phyloP scores from a whole-genome alignment of 2,797 vertebrate genomes.

The Phyllotis vaccarum region DNA sequence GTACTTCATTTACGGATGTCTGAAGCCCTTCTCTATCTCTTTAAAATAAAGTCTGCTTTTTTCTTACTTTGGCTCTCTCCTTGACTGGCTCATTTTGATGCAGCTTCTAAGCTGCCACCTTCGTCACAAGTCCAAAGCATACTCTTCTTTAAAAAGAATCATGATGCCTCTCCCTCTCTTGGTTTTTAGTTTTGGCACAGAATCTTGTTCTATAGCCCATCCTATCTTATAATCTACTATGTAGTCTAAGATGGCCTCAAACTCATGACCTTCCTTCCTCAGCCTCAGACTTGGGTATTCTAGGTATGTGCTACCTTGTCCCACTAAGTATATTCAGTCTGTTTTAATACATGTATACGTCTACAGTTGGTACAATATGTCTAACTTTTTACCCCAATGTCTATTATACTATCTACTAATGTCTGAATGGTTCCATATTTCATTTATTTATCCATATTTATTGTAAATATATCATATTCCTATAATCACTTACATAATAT shows the following conservation, averaged over 20 bases:
- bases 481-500: slow-evolving; percentile 42
- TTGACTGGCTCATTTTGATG: neutral
- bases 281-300: neutral
- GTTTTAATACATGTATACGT: slow-evolving; percentile 36
- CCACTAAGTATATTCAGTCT: neutral
- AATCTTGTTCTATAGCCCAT: neutral
- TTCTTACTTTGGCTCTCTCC: neutral
- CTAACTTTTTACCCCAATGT: slow-evolving; percentile 48
- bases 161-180: neutral
- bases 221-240: neutral
- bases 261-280: neutral
- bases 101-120: neutral
- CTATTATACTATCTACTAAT: neutral
- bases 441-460: neutral
- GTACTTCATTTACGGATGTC: neutral
- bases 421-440: slow-evolving; percentile 53
- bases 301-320: neutral
- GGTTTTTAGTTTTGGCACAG: neutral
- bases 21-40: neutral
- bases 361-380: neutral
- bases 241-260: neutral
- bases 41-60: neutral
- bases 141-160: neutral
- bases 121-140: neutral
- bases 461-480: slow-evolving; percentile 58